Evolutionary conservation across 2,113 vertebrate species (phyloP), one percentile per base, ranked within the genome.

Genomic region (Tragelaphus strepsiceros): DNA sequence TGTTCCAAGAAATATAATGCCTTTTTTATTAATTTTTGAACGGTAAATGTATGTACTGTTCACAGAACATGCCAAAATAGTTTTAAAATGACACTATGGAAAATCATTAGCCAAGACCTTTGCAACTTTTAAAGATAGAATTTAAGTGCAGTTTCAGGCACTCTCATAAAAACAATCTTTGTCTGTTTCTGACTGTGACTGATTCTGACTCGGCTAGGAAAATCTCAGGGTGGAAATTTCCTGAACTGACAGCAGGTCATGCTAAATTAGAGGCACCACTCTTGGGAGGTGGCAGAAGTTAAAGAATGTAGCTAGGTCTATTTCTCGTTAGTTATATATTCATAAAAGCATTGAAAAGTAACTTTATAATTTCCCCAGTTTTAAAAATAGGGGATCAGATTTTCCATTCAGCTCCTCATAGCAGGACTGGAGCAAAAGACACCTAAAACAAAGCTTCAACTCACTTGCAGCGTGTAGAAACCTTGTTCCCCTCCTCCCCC

Each of bases 171-270:
- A 98, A 93, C 51, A 98, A 94, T 21, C 64, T 98, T 98, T 98
- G 98, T 98, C 97, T 98, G 32, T 67, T 98, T 83, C 67, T 97
- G 97, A n/a, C 77, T 39, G 46, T 89, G 87, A 97, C 97, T 81
- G 97, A 95, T 96, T 97, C 94, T 89, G 90, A 98, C 91, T 78
- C 22, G 46, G 80, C 67, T 95, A 91, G 1, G 58, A 98, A 99
- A 98, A 96, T 96, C 96, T 98, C 97, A 98, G 97, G 94, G 98
- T 98, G 97, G 98, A 97, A 98, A 98, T 98, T 98, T 99, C 98
- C 98, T 98, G 98, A 97, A 96, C 51, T 81, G 88, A 98, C 71
- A 83, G 95, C 64, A 96, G 97, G 59, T 30, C 22, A 2, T 46
- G 56, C 67, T 97, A 89, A 89, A n/a, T 96, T 97, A 97, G 94